Percentiles rank a stretch among this genome's conserved stretches.
Evolutionary conservation across 1,140 invertebrate genomes (phyloP).

Genomic region (Eulimnadia texana): DNA sequence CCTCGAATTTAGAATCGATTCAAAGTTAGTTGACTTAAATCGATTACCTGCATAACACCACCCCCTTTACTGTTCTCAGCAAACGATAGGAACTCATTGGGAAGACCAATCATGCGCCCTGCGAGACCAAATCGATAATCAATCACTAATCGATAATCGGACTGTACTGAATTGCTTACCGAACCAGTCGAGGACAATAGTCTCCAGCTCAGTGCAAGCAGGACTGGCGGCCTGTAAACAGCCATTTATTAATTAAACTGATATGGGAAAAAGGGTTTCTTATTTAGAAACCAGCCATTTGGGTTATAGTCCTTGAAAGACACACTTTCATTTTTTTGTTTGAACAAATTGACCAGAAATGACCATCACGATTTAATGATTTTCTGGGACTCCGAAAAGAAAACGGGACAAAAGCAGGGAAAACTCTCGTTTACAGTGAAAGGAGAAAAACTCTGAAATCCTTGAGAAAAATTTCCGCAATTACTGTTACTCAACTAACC

Average conservation of each 20-base stretch:
- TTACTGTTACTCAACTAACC: too few species aligned
- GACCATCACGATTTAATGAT: too few species aligned
- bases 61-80: conserved; percentile 71
- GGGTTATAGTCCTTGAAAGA: too few species aligned
- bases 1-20: background rate
- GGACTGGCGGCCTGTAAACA: conserved; percentile 74
- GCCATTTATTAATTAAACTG: too few species aligned
- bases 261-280: background rate
- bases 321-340: too few species aligned
- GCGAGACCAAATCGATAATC: background rate
- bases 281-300: background rate
- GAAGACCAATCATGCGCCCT: conserved; percentile 65
- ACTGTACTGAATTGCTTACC: conserved; percentile 41
- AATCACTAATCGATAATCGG: background rate
- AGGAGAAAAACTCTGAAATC: too few species aligned
- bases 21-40: background rate
- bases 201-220: conserved; percentile 93
- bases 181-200: conserved; percentile 92
- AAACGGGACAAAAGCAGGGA: too few species aligned
- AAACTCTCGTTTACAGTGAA: too few species aligned
- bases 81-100: conserved; percentile 68
- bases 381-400: too few species aligned
- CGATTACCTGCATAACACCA: conserved; percentile 67
- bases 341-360: background rate
- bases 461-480: too few species aligned